Evolutionary conservation across 2,888 invertebrate genomes (phyloP), one percentile per base, ranked within the genome.

Genomic region (Leptinotarsa peninsularis): DNA sequence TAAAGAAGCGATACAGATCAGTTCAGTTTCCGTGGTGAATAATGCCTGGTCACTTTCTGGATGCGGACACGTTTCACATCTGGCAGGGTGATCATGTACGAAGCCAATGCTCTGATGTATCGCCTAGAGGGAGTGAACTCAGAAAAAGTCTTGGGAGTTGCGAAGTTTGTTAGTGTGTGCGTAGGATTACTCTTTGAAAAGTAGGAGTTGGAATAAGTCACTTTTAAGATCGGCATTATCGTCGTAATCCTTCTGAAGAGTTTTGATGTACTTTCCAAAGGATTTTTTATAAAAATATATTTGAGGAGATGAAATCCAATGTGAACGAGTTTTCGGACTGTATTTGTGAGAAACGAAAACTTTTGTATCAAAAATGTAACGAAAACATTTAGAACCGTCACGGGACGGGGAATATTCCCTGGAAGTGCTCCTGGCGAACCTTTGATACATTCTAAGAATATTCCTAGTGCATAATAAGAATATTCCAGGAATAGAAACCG

Each of bases 101-200:
- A 33, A 70, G 67, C 67, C 71, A 56, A 67, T 74, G 67, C 67
- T 71, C 56, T 74, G 70, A 71, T 71, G 60, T 74, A 74, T 71
- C 17, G 74, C 71, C 58, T 21, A 18, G 33, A 66, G 71, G 18
- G 67, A 66, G 71, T 66, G n/a, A 63, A 63, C 63, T 63, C 33
- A 27, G 70, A 67, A 70, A 71, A 73, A 68, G 68, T 63, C 21
- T n/a, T 33, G 63, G 50, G 52, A 50, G 50, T 68, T 63, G 54
- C 63, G 67, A 18, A 70, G 66, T 69, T 43, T 63, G 67, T 58
- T 56, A 58, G 63, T 63, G 63, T 63, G 63, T 72, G 67, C 67
- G 72, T 67, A 23, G 74, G 71, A 71, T 70, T 67, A 58, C 74
- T 49, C 52, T 18, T 69, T 15, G 15, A n/a, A 18, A 74, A 70